Conservation (phyloP, 2,797 vertebrate genomes). For the Micromesistius poutassou region DNA sequence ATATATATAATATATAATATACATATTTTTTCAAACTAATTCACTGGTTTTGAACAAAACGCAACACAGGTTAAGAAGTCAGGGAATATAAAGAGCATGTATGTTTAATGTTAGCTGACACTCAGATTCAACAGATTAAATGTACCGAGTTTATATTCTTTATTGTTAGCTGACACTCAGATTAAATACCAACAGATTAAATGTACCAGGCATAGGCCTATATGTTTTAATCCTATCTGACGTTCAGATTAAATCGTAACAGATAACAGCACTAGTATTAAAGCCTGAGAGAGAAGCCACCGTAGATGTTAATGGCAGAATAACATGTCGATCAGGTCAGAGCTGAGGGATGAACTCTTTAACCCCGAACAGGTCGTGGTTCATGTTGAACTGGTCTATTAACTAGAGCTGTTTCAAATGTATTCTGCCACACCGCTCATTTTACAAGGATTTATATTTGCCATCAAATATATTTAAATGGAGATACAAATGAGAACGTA, state of each 20-base stretch:
- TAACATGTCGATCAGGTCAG: too few relatives aligned
- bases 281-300: not conserved
- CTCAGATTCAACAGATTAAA: too few relatives aligned
- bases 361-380: not conserved
- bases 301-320: not conserved
- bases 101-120: not conserved
- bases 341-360: too few relatives aligned
- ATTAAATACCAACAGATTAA: not conserved
- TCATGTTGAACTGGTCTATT: not conserved
- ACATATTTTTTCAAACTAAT: too few relatives aligned
- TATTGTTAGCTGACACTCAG: too few relatives aligned
- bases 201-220: not conserved
- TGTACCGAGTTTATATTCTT: too few relatives aligned
- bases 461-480: not conserved
- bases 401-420: not conserved
- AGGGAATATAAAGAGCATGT: not conserved
- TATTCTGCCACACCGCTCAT: not conserved
- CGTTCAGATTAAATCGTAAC: not conserved
- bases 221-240: not conserved
- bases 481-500: not conserved
- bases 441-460: not conserved
- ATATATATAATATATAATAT: too few relatives aligned
- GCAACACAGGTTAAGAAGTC: not conserved
- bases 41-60: not conserved
- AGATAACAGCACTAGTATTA: not conserved